Evolutionary conservation across 64 coral and sea anemone genomes (phyloP).

Genomic region (Montipora efflorescens): DNA sequence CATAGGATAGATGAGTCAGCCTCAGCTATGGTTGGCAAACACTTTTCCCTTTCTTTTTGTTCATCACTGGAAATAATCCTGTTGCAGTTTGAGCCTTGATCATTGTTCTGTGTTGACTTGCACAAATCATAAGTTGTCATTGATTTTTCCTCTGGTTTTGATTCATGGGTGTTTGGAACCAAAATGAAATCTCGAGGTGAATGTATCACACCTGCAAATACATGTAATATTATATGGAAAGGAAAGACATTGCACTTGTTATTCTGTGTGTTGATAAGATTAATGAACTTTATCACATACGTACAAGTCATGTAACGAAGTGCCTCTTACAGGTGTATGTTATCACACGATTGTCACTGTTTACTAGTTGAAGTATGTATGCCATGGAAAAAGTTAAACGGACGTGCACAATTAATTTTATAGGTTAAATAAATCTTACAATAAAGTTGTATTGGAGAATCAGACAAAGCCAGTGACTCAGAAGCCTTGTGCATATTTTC

Average conservation of each 20-base stretch:
- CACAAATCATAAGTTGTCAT: neutral
- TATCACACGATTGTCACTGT: too few species aligned
- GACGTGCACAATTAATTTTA: too few species aligned
- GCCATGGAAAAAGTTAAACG: too few species aligned
- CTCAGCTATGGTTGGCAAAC: constrained; percentile 37
- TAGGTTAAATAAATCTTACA: too few species aligned
- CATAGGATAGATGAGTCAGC: neutral
- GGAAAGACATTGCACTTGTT: too few species aligned
- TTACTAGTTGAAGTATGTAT: too few species aligned
- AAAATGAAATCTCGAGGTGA: neutral
- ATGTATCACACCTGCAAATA: neutral
- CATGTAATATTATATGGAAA: neutral
- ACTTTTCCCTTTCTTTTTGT: neutral
- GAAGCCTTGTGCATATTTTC: too few species aligned
- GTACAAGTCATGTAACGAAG: too few species aligned
- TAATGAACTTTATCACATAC: too few species aligned
- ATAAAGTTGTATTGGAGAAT: neutral
- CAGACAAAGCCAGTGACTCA: neutral
- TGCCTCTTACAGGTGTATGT: too few species aligned
- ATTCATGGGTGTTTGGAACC: neutral
- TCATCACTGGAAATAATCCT: neutral
- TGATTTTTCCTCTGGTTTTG: neutral
- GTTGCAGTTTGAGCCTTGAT: neutral
- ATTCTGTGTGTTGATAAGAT: too few species aligned
- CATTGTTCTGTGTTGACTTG: neutral